Evolutionary conservation across 2,797 vertebrate species (phyloP).

Genomic region (Emys orbicularis): DNA sequence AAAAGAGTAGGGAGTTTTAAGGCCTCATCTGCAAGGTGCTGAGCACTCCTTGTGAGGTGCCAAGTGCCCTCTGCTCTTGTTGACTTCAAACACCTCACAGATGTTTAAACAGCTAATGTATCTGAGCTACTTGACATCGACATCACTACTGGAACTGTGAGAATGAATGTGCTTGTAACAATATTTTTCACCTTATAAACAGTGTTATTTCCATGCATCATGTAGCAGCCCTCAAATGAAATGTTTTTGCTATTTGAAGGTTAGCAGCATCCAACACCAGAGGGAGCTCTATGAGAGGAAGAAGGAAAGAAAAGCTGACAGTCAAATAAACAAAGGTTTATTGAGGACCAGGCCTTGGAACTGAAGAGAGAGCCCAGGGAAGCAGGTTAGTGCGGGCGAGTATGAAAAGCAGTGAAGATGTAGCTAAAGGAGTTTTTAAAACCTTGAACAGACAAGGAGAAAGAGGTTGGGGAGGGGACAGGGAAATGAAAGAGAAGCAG

Average conservation of each 20-base stretch:
- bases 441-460: neutral
- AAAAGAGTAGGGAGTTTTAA: neutral
- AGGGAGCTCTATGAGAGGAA: conserved; percentile 72
- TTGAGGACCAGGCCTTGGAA: neutral
- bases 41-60: neutral
- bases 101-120: neutral
- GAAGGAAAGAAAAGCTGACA: neutral
- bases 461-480: neutral
- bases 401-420: neutral
- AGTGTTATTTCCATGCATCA: neutral
- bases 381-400: neutral
- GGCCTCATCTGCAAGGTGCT: fast-evolving
- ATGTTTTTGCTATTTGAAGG: fast-evolving
- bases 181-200: neutral
- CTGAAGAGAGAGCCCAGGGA: neutral
- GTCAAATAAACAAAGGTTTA: neutral
- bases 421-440: neutral
- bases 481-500: neutral
- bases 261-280: conserved; percentile 47
- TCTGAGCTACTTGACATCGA: neutral
- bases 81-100: neutral
- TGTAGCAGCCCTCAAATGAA: neutral
- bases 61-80: neutral
- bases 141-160: neutral
- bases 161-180: neutral